phyloP scores from a whole-genome alignment of 1,140 invertebrate species.

The Drosophila albomicans region DNA sequence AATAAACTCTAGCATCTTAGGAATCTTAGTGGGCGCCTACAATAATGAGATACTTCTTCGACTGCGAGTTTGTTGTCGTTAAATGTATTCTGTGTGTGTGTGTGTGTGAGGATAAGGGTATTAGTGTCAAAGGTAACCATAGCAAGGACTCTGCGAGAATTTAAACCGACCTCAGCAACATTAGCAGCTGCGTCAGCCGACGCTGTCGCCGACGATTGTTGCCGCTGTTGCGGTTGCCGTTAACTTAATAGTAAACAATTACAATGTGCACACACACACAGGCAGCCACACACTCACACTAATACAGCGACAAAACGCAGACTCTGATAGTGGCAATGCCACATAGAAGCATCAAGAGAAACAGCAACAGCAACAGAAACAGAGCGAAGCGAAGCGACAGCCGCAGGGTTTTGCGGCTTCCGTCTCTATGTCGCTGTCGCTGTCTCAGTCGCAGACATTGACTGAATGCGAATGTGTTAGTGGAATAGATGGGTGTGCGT shows the following conservation, averaged over 20 bases:
- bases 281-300: constrained; percentile 20
- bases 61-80: too few relatives aligned
- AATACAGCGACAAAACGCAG: constrained; percentile 11
- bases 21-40: constrained; percentile 37
- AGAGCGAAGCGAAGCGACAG: constrained; percentile 54
- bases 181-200: constrained; percentile 21
- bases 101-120: constrained; percentile 43
- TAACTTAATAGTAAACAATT: constrained; percentile 84
- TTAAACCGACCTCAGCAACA: constrained; percentile 52
- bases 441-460: constrained; percentile 36
- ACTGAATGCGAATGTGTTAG: constrained; percentile 3
- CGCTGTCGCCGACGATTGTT: constrained; percentile 59
- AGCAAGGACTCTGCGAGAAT: constrained; percentile 55
- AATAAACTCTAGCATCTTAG: constrained; percentile 40
- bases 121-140: constrained; percentile 73
- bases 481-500: constrained; percentile 16
- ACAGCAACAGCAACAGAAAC: not conserved
- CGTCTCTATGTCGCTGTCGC: constrained; percentile 19
- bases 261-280: constrained; percentile 36
- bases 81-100: constrained; percentile 24
- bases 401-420: constrained; percentile 61
- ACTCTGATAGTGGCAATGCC: constrained; percentile 17
- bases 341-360: too few relatives aligned
- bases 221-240: constrained; percentile 75
- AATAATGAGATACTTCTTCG: constrained; percentile 46